phyloP scores from a whole-genome alignment of 2,113 vertebrate species.

The Acrocephalus arundinaceus region DNA sequence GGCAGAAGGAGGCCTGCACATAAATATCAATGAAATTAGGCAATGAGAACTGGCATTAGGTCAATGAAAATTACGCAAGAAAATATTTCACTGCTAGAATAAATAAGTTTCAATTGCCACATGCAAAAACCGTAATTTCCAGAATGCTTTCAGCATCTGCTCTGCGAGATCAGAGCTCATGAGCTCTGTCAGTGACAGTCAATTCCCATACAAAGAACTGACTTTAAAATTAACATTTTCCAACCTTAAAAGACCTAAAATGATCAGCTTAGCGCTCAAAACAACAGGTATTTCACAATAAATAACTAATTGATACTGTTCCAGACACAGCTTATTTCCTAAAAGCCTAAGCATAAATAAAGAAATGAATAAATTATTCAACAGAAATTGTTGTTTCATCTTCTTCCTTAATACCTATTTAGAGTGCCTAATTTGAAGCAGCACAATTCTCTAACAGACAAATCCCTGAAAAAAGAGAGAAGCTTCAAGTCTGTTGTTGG shows the following conservation, averaged over 20 bases:
- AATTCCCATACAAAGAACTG: not conserved
- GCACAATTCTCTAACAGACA: not conserved
- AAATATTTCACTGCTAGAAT: conserved; percentile 21
- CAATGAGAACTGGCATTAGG: conserved; percentile 5
- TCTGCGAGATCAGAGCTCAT: not conserved
- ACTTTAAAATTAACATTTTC: not conserved
- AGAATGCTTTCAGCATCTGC: conserved; percentile 20
- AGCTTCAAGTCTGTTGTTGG: not conserved
- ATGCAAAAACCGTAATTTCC: not conserved
- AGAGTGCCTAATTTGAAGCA: not conserved
- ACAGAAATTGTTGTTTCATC: not conserved
- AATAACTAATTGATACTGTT: not conserved
- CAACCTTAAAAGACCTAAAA: not conserved
- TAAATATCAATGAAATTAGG: conserved; percentile 25
- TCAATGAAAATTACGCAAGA: conserved; percentile 27
- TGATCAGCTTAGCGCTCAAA: not conserved
- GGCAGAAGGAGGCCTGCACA: not conserved
- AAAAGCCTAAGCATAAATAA: conserved; percentile 3
- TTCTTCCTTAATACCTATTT: not conserved
- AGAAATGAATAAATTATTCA: conserved; percentile 2
- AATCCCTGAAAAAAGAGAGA: not conserved
- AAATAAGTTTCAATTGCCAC: conserved; percentile 35
- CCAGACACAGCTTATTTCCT: not conserved
- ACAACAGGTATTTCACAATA: not conserved
- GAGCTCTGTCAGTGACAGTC: not conserved